These are phyloP conservation scores for Aegotheles bennettii DNA, from an alignment of 2,113 vertebrate species.

Conservation along the genomic window DNA sequence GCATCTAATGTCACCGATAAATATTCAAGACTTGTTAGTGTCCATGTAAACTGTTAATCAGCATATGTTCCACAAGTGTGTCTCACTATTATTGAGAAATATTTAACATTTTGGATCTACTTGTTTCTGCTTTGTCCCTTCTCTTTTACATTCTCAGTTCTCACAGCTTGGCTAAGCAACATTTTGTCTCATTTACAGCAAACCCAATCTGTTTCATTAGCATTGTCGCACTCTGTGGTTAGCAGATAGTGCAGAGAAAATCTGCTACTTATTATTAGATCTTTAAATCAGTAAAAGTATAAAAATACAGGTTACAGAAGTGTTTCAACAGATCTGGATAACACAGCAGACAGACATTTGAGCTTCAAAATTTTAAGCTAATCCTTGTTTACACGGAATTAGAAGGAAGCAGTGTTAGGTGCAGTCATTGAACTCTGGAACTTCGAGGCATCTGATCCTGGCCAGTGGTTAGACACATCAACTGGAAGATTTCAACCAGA, in stretches of 20 bases:
- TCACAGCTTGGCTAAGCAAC: background rate
- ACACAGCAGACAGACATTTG: background rate
- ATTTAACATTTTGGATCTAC: background rate
- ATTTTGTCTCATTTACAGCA: background rate
- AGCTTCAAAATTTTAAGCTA: background rate
- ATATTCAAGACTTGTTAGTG: background rate
- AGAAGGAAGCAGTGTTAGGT: background rate
- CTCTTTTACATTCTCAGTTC: background rate
- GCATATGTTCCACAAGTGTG: background rate
- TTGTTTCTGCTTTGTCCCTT: background rate
- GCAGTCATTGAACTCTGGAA: background rate
- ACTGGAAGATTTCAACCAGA: background rate
- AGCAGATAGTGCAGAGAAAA: background rate
- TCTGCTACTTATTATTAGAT: background rate
- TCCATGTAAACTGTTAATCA: background rate
- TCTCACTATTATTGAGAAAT: background rate
- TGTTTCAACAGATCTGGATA: background rate
- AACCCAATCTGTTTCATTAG: background rate
- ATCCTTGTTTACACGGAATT: background rate
- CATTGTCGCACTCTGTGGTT: background rate
- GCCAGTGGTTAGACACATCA: background rate
- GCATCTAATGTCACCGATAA: background rate
- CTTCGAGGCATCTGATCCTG: background rate
- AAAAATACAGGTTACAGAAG: background rate
- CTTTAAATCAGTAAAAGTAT: background rate